Conservation (phyloP, 1,140 invertebrate genomes). For the Drosophila baimaii region DNA sequence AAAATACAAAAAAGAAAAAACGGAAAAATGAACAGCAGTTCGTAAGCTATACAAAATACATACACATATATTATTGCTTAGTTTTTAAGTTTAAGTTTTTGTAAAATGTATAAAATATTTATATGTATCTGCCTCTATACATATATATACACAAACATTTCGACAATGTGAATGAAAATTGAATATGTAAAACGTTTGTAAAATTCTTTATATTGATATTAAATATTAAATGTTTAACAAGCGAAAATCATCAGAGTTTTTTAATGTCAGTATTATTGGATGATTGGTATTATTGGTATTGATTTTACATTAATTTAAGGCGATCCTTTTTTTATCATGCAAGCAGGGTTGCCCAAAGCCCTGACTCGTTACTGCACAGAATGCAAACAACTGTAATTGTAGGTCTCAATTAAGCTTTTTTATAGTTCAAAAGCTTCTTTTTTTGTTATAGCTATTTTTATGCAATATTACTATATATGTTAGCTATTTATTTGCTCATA, state of each 20-base stretch:
- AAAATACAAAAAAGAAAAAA: conserved; percentile 14
- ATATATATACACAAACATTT: conserved; percentile 68
- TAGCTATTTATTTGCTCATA: no score
- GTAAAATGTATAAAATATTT: conserved; percentile 69
- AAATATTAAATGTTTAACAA: conserved; percentile 79
- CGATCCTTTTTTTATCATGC: no score
- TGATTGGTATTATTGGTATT: no score
- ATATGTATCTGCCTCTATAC: conserved; percentile 46
- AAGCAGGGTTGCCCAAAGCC: no score
- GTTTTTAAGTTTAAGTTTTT: conserved; percentile 50
- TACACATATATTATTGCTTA: conserved; percentile 41
- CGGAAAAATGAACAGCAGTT: conserved; percentile 20
- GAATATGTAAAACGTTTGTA: conserved; percentile 65
- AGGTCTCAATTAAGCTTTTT: no score
- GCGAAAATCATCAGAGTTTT: conserved; percentile 8
- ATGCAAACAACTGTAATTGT: no score
- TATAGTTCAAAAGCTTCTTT: no score
- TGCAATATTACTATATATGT: no score
- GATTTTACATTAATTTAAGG: no score
- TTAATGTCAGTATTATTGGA: no score
- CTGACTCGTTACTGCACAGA: no score
- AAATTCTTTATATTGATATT: conserved; percentile 79
- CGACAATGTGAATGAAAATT: conserved; percentile 62
- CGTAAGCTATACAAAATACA: conserved; percentile 40
- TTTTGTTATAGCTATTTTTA: no score